Evolutionary conservation across 2,888 invertebrate species (phyloP).

Genomic region (Mallateleia sp.): DNA sequence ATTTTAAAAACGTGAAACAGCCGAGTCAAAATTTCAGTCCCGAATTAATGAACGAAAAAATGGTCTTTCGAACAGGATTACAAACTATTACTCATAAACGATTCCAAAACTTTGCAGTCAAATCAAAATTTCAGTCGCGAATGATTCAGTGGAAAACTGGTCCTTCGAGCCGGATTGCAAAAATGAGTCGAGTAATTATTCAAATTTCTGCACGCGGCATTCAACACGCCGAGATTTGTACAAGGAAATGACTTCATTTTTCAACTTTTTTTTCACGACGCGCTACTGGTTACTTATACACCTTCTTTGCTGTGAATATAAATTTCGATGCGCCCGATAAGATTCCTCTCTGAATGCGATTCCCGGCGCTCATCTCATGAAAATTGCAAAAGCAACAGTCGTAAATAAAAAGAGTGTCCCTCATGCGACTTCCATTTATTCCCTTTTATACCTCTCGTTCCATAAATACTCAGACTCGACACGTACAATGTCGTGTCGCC

Average conservation of each 20-base stretch:
- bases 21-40: too few relatives aligned
- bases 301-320: conserved; percentile 69
- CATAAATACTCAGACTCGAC: conserved; percentile 67
- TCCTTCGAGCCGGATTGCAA: too few relatives aligned
- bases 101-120: too few relatives aligned
- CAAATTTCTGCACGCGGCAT: conserved; percentile 22
- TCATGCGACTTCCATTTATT: conserved; percentile 72
- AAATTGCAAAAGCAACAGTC: conserved; percentile 74
- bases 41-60: too few relatives aligned
- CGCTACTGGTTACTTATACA: conserved; percentile 72
- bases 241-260: conserved; percentile 58
- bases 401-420: conserved; percentile 74
- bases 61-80: too few relatives aligned
- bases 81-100: too few relatives aligned
- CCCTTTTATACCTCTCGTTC: conserved; percentile 70
- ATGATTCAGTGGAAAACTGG: too few relatives aligned
- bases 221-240: conserved; percentile 47
- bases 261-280: conserved; percentile 58
- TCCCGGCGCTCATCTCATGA: conserved; percentile 70
- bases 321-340: conserved; percentile 73
- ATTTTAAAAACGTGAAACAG: too few relatives aligned
- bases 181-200: conserved; percentile 42
- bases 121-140: too few relatives aligned
- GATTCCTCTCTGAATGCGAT: conserved; percentile 71
- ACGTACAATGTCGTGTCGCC: conserved; percentile 55